Evolutionary conservation across 2,888 invertebrate genomes (phyloP).

Genomic region (Chloromyia formosa): DNA sequence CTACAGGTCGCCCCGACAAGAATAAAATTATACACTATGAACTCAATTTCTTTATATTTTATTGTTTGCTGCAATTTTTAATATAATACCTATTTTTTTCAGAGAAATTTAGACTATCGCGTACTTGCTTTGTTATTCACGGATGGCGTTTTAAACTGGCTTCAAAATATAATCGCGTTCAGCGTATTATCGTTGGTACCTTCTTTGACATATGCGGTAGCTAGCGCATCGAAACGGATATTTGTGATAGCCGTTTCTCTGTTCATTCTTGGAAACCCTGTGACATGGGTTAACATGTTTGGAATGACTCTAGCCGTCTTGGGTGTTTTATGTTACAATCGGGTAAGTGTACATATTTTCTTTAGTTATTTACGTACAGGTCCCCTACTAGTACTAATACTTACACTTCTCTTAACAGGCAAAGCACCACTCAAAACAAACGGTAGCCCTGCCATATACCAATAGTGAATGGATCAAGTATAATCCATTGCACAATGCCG

Average conservation of each 20-base stretch:
- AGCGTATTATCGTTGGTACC: conserved; percentile 89
- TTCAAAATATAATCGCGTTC: conserved; percentile 95
- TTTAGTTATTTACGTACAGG: background rate
- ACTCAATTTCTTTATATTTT: too few species aligned
- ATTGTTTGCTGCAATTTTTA: too few species aligned
- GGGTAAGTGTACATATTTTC: conserved; percentile 65
- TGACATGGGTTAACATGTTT: conserved; percentile 82
- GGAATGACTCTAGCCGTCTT: conserved; percentile 91
- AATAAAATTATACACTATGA: too few species aligned
- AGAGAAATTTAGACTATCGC: conserved; percentile 67
- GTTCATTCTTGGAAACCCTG: conserved; percentile 88
- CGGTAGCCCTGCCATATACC: conserved; percentile 67
- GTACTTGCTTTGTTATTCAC: conserved; percentile 71
- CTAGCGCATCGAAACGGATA: conserved; percentile 93
- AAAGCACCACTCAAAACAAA: conserved; percentile 73
- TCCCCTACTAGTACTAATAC: background rate
- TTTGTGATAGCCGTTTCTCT: conserved; percentile 90
- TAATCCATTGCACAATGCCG: conserved; percentile 54
- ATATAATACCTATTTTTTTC: conserved; percentile 54
- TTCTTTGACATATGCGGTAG: conserved; percentile 95
- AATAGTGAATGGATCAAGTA: conserved; percentile 63
- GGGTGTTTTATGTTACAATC: conserved; percentile 92
- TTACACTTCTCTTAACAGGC: conserved; percentile 67
- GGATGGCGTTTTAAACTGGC: conserved; percentile 91
- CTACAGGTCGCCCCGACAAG: too few species aligned